Evolutionary conservation across 2,797 vertebrate species (phyloP), one percentile per base, ranked within the genome.

Genomic region (Channallabes apus): DNA sequence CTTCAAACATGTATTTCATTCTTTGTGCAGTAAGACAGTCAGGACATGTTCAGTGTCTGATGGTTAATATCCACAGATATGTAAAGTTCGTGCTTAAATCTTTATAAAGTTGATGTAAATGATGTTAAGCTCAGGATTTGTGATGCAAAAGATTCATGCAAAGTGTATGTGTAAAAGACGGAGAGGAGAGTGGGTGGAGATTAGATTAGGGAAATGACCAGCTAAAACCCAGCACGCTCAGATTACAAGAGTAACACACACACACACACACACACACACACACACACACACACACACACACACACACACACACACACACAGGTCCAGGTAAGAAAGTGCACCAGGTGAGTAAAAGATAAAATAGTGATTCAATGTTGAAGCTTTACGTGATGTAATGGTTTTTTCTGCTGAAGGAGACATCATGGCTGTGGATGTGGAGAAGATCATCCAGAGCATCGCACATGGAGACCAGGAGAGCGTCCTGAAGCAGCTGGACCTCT

Each of bases 391-490:
- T 35, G 46, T 82, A 29, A 56, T 20, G 20, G n/a, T 1, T 38
- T 6, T 59, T 0, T 79, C 4, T 62, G 58, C 76, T 81, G 27
- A 9, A 38, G 27, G 12, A 71, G 8, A 38, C 58, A 72, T 56
- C 62, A 94, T 94, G 94, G 88, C 88, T 15, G 86, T 92, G 73
- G 89, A 93, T 29, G 32, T 93, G 86, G 90, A 93, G 88, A 84
- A 62, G 86, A 92, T 95, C 76, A 92, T 94, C 68, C 87, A 91
- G 79, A 90, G 87, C 84, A 91, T 95, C 46, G 65, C 88, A 73
- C 85, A 80, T 0, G 92, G 93, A 35, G 92, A 95, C 84, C 92
- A 94, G 90, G 91, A 93, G 73, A 75, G 86, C 0, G 91, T 94
- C 64, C 93, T 92, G 77, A 87, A 71, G 15, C 89, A 91, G 0